Evolutionary conservation across 2,888 invertebrate species (phyloP).

Genomic region (Melanophora roralis): DNA sequence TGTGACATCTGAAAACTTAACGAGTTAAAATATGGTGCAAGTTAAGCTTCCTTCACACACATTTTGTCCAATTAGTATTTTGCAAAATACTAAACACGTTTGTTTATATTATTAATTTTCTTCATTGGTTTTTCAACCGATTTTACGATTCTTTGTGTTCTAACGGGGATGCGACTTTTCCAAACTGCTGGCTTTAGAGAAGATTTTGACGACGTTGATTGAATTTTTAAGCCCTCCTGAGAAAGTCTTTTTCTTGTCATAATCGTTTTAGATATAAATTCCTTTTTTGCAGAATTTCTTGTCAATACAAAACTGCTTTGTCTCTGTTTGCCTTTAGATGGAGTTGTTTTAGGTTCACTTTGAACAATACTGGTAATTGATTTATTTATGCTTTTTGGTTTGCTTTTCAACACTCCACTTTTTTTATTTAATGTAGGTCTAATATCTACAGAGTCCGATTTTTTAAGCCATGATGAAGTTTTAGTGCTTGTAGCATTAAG

Average conservation of each 20-base stretch:
- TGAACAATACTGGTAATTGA: neutral
- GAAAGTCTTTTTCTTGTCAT: conserved; percentile 72
- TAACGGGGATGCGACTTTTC: conserved; percentile 45
- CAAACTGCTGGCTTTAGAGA: neutral
- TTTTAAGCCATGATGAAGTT: no score
- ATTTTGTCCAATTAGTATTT: no score
- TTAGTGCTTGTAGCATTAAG: no score
- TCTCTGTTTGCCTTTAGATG: neutral
- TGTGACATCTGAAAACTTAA: no score
- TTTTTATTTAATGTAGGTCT: conserved; percentile 33
- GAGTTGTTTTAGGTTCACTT: neutral
- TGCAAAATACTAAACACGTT: no score
- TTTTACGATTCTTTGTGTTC: conserved; percentile 5
- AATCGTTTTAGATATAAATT: conserved; percentile 64
- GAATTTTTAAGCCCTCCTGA: conserved; percentile 72
- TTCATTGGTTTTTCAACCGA: neutral
- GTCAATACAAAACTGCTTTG: conserved; percentile 58
- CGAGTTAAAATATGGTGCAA: no score
- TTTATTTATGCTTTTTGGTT: neutral
- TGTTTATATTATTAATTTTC: no score
- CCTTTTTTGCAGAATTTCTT: conserved; percentile 67
- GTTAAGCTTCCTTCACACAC: no score
- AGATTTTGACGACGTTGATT: conserved; percentile 56
- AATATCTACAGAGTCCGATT: no score
- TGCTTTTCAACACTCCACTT: conserved; percentile 21